Conservation (phyloP, 2,888 invertebrate species). For the Rotaria magnacalcarata region DNA sequence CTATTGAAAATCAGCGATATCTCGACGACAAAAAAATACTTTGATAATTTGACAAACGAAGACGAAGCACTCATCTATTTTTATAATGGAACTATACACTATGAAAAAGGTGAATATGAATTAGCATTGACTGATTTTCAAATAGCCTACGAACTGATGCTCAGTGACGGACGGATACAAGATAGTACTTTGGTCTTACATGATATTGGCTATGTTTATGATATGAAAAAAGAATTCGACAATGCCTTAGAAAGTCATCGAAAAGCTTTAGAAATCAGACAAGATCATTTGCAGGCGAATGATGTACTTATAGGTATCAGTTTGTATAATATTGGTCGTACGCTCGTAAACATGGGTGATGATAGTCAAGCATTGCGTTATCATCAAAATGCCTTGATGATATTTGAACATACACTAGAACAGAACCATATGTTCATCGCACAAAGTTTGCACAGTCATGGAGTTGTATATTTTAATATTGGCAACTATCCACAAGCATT, state of each 20-base stretch:
- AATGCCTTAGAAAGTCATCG: background rate
- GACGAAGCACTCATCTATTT: background rate
- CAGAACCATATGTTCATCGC: background rate
- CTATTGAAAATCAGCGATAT: background rate
- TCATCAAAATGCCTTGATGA: background rate
- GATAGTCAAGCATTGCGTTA: background rate
- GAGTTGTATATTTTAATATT: background rate
- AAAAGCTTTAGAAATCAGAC: background rate
- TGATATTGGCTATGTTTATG: slow-evolving; percentile 2
- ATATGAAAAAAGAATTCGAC: background rate
- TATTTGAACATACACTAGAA: background rate
- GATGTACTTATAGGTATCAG: background rate
- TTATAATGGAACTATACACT: background rate
- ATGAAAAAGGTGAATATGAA: background rate
- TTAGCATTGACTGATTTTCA: background rate
- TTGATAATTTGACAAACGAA: background rate
- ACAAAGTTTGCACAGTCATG: slow-evolving; percentile 7
- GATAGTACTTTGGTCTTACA: background rate
- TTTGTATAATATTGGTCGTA: background rate
- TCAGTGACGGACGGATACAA: background rate
- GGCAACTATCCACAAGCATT: background rate
- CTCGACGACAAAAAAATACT: background rate
- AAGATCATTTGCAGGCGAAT: background rate
- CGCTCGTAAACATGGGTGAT: background rate
- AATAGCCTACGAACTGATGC: background rate